phyloP scores from a whole-genome alignment of 2,797 vertebrate genomes.

The Nannoperca australis region DNA sequence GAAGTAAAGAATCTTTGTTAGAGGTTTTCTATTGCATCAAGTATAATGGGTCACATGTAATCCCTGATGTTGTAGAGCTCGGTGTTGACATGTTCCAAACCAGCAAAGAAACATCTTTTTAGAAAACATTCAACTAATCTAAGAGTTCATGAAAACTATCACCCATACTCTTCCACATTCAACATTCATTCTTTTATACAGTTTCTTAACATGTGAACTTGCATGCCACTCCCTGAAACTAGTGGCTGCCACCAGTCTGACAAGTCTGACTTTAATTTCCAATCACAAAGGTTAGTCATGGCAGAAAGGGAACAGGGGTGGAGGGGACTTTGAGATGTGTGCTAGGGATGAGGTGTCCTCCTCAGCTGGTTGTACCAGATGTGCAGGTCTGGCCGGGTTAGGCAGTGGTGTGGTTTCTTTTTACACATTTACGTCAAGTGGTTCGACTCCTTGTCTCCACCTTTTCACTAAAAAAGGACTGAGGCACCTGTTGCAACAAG shows the following conservation, averaged over 20 bases:
- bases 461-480: not conserved
- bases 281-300: slow-evolving; percentile 10
- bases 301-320: slow-evolving; percentile 3
- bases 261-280: slow-evolving; percentile 53
- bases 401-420: slow-evolving; percentile 39
- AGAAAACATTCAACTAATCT: fast-evolving
- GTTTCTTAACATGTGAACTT: not conserved
- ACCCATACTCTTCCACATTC: not conserved
- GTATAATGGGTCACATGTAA: not conserved
- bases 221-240: slow-evolving; percentile 80
- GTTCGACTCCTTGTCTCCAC: slow-evolving; percentile 2
- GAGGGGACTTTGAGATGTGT: slow-evolving; percentile 4
- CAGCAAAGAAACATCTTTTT: not conserved
- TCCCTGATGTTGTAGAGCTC: not conserved
- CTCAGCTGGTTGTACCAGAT: slow-evolving; percentile 73
- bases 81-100: not conserved
- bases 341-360: slow-evolving; percentile 35
- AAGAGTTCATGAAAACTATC: not conserved
- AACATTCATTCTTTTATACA: not conserved
- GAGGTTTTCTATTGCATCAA: not conserved
- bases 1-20: not conserved
- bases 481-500: slow-evolving; percentile 42
- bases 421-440: not conserved
- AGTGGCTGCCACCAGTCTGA: slow-evolving; percentile 62
- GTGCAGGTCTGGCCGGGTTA: slow-evolving; percentile 67